These are phyloP conservation scores for Rhopalosiphum padi DNA, from an alignment of 1,140 invertebrate genomes.

Conservation along the genomic window DNA sequence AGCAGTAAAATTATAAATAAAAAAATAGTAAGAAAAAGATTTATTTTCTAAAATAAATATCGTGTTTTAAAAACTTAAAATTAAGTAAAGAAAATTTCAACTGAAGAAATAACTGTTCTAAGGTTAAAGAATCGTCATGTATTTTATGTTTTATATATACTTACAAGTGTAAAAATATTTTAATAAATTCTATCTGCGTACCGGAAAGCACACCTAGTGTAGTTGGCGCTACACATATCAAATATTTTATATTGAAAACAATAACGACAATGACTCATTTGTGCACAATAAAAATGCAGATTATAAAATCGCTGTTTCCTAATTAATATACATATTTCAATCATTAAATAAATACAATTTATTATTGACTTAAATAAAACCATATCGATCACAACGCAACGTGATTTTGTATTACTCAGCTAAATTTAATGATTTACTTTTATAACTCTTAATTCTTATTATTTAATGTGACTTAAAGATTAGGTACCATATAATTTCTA, in stretches of 20 bases:
- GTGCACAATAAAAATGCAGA: neutral
- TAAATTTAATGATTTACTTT: too few species aligned
- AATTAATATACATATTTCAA: neutral
- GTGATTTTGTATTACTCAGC: too few species aligned
- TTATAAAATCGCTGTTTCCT: neutral
- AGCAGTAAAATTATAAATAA: neutral
- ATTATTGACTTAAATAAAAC: neutral
- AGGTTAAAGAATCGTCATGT: neutral
- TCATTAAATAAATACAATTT: neutral
- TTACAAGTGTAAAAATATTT: neutral
- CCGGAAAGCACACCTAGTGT: neutral
- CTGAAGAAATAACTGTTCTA: too few species aligned
- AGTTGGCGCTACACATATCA: neutral
- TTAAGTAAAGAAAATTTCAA: too few species aligned
- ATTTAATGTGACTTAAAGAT: too few species aligned
- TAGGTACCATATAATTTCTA: too few species aligned
- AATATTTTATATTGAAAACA: neutral
- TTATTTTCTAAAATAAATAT: too few species aligned
- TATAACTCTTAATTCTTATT: too few species aligned
- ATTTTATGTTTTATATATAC: neutral
- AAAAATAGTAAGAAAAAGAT: neutral
- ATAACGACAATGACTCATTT: neutral
- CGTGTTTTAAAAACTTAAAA: too few species aligned
- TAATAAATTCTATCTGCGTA: neutral
- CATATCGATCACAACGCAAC: neutral